Conservation (phyloP, 2,113 vertebrate species). For the Callospermophilus lateralis region DNA sequence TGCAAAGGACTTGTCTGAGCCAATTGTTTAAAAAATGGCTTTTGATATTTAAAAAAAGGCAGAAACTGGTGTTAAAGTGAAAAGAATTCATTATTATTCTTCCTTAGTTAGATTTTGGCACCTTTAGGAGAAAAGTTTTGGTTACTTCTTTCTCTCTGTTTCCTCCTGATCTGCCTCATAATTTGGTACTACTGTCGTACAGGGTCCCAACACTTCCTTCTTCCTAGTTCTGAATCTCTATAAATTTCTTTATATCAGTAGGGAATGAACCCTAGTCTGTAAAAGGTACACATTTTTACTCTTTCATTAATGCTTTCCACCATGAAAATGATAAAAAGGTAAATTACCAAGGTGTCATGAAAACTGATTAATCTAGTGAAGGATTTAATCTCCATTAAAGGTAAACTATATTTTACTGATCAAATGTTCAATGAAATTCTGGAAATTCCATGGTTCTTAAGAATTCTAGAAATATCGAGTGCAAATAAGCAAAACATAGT, state of each 20-base stretch:
- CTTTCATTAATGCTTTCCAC: not conserved
- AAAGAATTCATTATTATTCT: not conserved
- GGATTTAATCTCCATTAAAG: not conserved
- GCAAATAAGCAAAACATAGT: not conserved
- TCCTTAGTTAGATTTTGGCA: not conserved
- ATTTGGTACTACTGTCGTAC: not conserved
- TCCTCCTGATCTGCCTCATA: not conserved
- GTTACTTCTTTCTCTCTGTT: not conserved
- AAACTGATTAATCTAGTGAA: not conserved
- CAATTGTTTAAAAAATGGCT: not conserved
- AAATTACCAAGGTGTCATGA: not conserved
- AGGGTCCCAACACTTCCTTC: not conserved
- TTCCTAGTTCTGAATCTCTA: not conserved
- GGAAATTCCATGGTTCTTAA: not conserved
- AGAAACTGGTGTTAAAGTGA: slow-evolving; percentile 27
- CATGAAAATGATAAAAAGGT: not conserved
- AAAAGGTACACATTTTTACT: not conserved
- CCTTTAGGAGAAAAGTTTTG: not conserved
- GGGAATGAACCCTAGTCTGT: not conserved
- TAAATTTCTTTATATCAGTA: not conserved
- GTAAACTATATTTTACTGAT: not conserved
- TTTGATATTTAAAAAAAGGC: not conserved
- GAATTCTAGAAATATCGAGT: not conserved
- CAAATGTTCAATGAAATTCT: not conserved
- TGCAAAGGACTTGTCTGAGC: not conserved